Percentiles rank a stretch among this genome's conserved stretches.
Conservation (phyloP, 2,113 vertebrate species). For the Gymnorhina tibicen region DNA sequence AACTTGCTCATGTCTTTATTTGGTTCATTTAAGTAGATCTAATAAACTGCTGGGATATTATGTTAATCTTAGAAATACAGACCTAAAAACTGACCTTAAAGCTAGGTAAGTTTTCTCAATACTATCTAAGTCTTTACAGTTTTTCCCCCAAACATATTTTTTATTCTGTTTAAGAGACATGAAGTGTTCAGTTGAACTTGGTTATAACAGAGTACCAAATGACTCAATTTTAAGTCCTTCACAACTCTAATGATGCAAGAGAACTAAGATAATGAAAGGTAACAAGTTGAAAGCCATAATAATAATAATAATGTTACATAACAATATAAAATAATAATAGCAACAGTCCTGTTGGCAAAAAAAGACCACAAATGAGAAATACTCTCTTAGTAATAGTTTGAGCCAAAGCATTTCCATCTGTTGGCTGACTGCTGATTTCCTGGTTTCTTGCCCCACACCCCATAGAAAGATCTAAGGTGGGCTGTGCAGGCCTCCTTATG, state of each 20-base stretch:
- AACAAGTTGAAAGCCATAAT: background rate
- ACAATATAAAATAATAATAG: background rate
- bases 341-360: background rate
- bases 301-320: background rate
- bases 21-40: background rate
- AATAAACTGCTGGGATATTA: background rate
- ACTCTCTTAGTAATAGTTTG: background rate
- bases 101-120: background rate
- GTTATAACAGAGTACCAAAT: background rate
- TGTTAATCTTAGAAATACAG: background rate
- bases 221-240: background rate
- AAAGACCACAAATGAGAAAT: background rate
- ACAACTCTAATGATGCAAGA: background rate
- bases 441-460: background rate
- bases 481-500: accelerated
- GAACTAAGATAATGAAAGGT: accelerated
- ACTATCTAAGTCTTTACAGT: background rate
- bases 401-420: background rate
- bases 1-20: background rate
- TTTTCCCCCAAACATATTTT: background rate
- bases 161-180: background rate
- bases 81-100: background rate
- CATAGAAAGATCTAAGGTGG: background rate
- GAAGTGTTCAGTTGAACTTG: background rate
- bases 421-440: background rate